Evolutionary conservation across 2,113 vertebrate genomes (phyloP), one percentile per base, ranked within the genome.

Genomic region (Paramisgurnus dabryanus): DNA sequence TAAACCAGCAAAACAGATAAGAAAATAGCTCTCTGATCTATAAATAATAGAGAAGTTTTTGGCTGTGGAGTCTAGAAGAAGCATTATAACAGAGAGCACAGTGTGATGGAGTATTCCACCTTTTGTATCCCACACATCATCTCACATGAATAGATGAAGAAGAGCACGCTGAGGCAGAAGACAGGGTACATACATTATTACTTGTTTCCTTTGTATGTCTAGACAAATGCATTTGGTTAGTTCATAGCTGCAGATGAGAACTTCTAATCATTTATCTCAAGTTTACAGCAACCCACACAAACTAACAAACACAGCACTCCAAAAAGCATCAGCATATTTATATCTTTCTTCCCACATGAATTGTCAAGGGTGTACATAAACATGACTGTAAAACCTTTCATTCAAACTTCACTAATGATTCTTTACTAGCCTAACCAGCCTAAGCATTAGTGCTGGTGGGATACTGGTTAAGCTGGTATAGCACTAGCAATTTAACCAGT

Each of bases 31-130:
- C 27, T 13, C 4, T 13, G 22, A 68, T 67, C 55, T 18, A 70
- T 82, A 41, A 82, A 77, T 70, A 77, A 71, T 57, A 55, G 7
- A 77, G 34, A 77, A 12, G 58, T 55, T 81, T 65, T 68, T 50
- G 57, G 69, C 80, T 76, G 34, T 81, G 49, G 5, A 40, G 39
- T 45, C 50, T 18, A 72, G 10, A n/a, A 22, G 58, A 6, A 61
- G 22, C 18, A 61, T 22, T 22, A 13, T 4, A 61, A 61, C 8
- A 61, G 58, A 67, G 49, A 72, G 27, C 27, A 53, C 5, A 17
- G 47, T 8, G 5, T 40, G 68, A 55, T 71, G 69, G 17, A 58
- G 17, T 4, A 72, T 57, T 53, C 17, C 53, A 41, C 69, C 27
- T 55, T 13, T 17, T 6, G 17, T 57, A 9, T 72, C 34, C n/a